These are phyloP conservation scores for Cephonodes hylas DNA, from an alignment of 2,888 invertebrate species.

Conservation along the genomic window DNA sequence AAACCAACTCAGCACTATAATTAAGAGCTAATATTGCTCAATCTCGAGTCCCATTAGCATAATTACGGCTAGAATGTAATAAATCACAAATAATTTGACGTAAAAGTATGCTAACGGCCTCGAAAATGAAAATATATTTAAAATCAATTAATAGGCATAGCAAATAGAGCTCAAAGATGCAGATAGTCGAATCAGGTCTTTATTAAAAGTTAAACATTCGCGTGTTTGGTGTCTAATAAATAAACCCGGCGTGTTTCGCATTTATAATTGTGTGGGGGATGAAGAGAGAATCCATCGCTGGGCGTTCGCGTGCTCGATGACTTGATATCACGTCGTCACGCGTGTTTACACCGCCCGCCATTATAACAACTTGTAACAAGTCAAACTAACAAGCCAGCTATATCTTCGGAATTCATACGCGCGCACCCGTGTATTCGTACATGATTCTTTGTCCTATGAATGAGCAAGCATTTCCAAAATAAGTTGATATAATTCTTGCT, in stretches of 20 bases:
- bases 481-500: no score
- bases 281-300: slow-evolving; percentile 53
- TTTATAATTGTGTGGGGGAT: slow-evolving; percentile 58
- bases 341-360: slow-evolving; percentile 63
- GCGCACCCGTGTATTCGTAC: neutral
- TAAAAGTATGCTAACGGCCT: neutral
- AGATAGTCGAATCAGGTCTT: neutral
- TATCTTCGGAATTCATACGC: neutral
- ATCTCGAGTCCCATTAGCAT: neutral
- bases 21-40: neutral
- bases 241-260: slow-evolving; percentile 40
- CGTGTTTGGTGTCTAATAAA: slow-evolving; percentile 52
- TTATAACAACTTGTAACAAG: slow-evolving; percentile 70
- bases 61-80: neutral
- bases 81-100: neutral
- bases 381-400: slow-evolving; percentile 62
- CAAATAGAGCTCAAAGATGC: neutral
- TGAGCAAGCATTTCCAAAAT: no score
- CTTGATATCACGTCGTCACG: slow-evolving; percentile 73
- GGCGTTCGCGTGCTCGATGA: slow-evolving; percentile 71
- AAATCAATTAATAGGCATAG: neutral
- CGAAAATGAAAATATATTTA: neutral
- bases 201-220: slow-evolving; percentile 35
- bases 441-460: neutral
- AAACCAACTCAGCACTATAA: neutral